Conservation (phyloP, 2,888 invertebrate species). For the Oxytorus armatus region DNA sequence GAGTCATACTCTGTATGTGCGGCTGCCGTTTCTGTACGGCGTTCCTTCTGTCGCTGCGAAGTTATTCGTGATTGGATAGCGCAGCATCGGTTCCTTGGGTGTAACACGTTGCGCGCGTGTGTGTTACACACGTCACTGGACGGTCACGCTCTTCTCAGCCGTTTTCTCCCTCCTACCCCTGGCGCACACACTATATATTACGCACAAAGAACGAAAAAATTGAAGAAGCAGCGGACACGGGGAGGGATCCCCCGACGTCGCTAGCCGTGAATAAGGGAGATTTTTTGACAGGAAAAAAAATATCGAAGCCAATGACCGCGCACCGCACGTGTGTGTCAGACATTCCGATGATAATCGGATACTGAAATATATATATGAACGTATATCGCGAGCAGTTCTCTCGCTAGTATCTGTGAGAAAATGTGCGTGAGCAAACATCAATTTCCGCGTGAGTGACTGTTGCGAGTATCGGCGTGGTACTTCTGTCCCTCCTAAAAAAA, state of each 20-base stretch:
- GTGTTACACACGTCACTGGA: constrained; percentile 68
- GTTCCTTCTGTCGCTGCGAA: constrained; percentile 65
- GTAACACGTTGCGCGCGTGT: constrained; percentile 68
- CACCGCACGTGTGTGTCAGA: constrained; percentile 18
- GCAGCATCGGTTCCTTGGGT: constrained; percentile 37
- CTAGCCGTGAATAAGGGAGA: constrained; percentile 82
- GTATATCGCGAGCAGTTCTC: neutral
- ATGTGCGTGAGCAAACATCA: too few species aligned
- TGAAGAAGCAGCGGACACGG: neutral
- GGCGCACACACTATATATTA: constrained; percentile 66
- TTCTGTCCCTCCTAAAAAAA: too few species aligned
- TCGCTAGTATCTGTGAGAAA: too few species aligned
- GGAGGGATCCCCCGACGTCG: constrained; percentile 75
- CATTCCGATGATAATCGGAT: constrained; percentile 49
- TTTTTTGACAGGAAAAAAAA: constrained; percentile 44
- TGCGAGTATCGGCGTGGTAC: too few species aligned
- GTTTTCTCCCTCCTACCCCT: constrained; percentile 28
- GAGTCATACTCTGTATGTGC: constrained; percentile 75
- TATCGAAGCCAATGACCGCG: constrained; percentile 19
- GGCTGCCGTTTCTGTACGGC: constrained; percentile 12
- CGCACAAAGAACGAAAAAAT: constrained; percentile 48
- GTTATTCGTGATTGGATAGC: constrained; percentile 66
- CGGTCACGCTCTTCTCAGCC: constrained; percentile 63
- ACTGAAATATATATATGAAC: constrained; percentile 11
- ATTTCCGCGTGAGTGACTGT: too few species aligned